Evolutionary conservation across 92 coral and sea anemone species (phyloP), one percentile per base, ranked within the genome.

Genomic region (Zoanthus solanderi): DNA sequence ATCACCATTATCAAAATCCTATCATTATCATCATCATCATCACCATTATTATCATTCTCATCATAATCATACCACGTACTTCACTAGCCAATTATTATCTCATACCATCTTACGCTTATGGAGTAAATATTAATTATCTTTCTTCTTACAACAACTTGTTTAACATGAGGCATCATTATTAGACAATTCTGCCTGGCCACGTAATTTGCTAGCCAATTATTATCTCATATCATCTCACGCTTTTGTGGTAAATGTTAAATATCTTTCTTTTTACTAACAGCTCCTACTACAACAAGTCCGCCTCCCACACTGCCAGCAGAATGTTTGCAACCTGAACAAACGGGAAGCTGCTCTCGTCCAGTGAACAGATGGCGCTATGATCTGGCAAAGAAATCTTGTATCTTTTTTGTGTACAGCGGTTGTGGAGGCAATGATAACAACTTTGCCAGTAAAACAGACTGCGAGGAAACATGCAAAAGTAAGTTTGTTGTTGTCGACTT

Each of bases 381-480:
- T 72, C 65, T 47, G 9, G 34, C 28, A 52, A 89, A 58, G 32
- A 88, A 89, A 58, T 83, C 88, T 45, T 97, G 99, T 85, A 91
- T 90, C 73, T 76, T 85, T 34, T 97, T 97, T 89, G 94, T 87
- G 16, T 97, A 92, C 89, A 90, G 99, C 79, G 99, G 99, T 46
- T 97, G 99, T 57, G 93, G 93, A 9, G 90, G 93, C n/a, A 97
- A 97, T 78, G 90, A 89, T 30, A 97, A 97, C 88, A 97, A 97
- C 61, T 97, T 97, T 69, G 76, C 50, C 60, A 87, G 86, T 5
- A 87, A 82, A 69, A 87, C 88, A 66, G 92, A 88, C 5, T 97
- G 99, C 57, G 72, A 78, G 42, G 69, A 18, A 17, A 47, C 63
- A 11, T 90, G 92, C 54, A 58, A 48, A 10, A 4, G 77, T 56